Percentiles rank a stretch among this genome's conserved stretches.
Conservation (phyloP, 2,797 vertebrate species). For the Leuciscus waleckii region DNA sequence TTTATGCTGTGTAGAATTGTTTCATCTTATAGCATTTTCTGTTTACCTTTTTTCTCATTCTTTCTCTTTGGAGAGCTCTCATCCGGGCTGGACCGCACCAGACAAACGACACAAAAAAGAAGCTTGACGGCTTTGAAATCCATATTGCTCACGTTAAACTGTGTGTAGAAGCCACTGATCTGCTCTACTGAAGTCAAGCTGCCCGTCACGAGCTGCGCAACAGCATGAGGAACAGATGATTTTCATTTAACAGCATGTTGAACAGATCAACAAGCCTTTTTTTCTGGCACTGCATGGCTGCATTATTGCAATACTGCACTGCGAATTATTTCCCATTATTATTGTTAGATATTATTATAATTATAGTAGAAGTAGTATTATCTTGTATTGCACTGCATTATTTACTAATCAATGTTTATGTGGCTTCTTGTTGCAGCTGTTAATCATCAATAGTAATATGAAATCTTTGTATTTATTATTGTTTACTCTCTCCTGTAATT, state of each 20-base stretch:
- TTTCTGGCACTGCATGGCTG: neutral
- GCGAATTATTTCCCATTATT: neutral
- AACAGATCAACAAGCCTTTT: neutral
- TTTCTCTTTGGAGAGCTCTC: slow-evolving; percentile 70
- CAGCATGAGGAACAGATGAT: slow-evolving; percentile 23
- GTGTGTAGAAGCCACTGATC: neutral
- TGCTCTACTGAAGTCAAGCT: neutral
- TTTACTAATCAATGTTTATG: neutral
- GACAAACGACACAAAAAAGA: slow-evolving; percentile 79
- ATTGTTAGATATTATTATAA: neutral
- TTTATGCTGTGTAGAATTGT: neutral
- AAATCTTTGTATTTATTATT: neutral
- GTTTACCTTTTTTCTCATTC: slow-evolving; percentile 85
- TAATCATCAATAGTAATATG: neutral
- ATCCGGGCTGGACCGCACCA: slow-evolving; percentile 73
- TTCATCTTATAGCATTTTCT: neutral
- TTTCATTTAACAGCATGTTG: neutral
- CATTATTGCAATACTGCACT: neutral
- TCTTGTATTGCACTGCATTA: neutral
- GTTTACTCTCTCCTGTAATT: neutral
- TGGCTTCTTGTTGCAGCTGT: neutral
- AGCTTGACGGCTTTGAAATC: slow-evolving; percentile 70
- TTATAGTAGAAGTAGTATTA: neutral
- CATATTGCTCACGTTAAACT: slow-evolving; percentile 72
- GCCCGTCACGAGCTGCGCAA: neutral